Evolutionary conservation across 2,888 invertebrate species (phyloP).

Genomic region (Tubiluchus corallicola): DNA sequence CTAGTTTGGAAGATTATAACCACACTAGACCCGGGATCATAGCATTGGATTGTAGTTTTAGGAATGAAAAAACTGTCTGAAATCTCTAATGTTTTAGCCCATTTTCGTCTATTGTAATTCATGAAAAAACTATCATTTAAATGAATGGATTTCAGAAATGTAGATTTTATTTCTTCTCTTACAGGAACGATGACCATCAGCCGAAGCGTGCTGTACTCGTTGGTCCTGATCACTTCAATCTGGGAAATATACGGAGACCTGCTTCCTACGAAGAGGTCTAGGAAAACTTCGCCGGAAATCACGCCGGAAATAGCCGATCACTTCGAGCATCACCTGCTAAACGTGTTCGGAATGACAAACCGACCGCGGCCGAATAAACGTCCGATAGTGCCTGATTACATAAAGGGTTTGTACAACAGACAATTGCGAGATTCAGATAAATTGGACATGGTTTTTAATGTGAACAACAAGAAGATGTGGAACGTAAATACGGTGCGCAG

Average conservation of each 20-base stretch:
- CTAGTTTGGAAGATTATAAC: no score
- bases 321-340: slow-evolving; percentile 40
- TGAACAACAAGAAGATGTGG: slow-evolving; percentile 15
- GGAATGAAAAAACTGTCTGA: no score
- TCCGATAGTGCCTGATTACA: slow-evolving; percentile 50
- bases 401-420: slow-evolving; percentile 54
- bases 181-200: background rate
- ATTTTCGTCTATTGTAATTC: no score
- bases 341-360: slow-evolving; percentile 40
- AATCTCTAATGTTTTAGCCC: no score
- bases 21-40: no score
- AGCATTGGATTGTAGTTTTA: no score
- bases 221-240: background rate
- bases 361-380: slow-evolving; percentile 35
- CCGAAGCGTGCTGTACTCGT: background rate
- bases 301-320: slow-evolving; percentile 23
- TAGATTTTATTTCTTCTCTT: background rate
- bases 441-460: slow-evolving; percentile 29
- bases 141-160: no score
- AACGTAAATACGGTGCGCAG: slow-evolving; percentile 25
- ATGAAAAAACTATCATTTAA: no score
- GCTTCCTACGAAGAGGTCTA: background rate
- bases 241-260: background rate
- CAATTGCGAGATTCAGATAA: slow-evolving; percentile 45
- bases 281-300: background rate